phyloP scores from a whole-genome alignment of 92 coral and sea anemone species.

The Umimayanthus kanabou region DNA sequence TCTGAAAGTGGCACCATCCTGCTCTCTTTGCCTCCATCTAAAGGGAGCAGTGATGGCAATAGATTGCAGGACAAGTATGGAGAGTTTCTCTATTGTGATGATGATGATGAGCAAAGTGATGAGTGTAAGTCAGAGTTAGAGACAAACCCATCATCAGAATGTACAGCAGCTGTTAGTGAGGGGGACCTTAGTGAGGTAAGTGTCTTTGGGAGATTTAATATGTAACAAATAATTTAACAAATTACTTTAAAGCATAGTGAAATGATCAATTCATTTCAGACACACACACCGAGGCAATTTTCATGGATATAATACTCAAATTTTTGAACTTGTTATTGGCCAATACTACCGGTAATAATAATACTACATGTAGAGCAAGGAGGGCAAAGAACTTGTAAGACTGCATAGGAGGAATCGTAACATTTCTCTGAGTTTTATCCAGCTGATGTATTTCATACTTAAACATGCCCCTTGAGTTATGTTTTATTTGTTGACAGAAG shows the following conservation, averaged over 20 bases:
- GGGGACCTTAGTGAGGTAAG: conserved; percentile 1
- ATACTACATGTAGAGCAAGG: too few species aligned
- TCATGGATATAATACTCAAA: too few species aligned
- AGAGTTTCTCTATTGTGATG: conserved; percentile 6
- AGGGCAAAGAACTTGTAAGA: too few species aligned
- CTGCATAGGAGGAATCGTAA: not conserved
- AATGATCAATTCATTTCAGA: not conserved
- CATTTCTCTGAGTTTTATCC: conserved; percentile 2
- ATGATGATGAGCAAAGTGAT: conserved; percentile 9
- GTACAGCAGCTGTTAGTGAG: conserved; percentile 14
- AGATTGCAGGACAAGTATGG: conserved; percentile 6
- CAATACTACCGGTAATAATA: too few species aligned
- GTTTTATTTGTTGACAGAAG: not conserved
- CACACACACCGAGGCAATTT: too few species aligned
- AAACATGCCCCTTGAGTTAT: not conserved
- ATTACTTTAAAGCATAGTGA: not conserved
- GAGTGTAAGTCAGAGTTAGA: conserved; percentile 7
- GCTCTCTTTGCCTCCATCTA: conserved; percentile 8
- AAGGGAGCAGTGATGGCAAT: not conserved
- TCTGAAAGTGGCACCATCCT: not conserved
- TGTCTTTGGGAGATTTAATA: not conserved
- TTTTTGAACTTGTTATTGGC: too few species aligned
- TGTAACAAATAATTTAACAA: not conserved
- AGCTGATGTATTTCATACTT: not conserved
- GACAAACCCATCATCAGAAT: conserved; percentile 1